A percentile compares a stretch with the other conserved stretches of the same genome.
These are phyloP conservation scores for Etheostoma cragini DNA, from an alignment of 2,113 vertebrate species.

Conservation along the genomic window DNA sequence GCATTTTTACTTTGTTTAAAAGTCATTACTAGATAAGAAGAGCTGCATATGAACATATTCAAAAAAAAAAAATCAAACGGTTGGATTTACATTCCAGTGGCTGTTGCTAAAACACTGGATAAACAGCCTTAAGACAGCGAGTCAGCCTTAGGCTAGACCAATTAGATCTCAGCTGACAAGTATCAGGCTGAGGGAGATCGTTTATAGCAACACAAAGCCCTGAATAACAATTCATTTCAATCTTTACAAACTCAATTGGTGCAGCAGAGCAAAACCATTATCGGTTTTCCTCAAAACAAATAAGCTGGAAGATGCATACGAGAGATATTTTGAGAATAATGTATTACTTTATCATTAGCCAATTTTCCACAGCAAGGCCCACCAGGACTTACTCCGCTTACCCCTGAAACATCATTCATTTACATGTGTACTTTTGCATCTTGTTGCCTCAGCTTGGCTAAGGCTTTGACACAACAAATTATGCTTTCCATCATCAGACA, in stretches of 20 bases:
- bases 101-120: conserved; percentile 54
- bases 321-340: conserved; percentile 23
- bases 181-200: conserved; percentile 42
- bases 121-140: conserved; percentile 41
- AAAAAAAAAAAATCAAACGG: conserved; percentile 26
- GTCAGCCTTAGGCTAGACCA: conserved; percentile 42
- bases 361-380: conserved; percentile 44
- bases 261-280: conserved; percentile 50
- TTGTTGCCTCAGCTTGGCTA: conserved; percentile 47
- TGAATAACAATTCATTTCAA: conserved; percentile 50
- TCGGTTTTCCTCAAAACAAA: conserved; percentile 55
- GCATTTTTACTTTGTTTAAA: conserved; percentile 42
- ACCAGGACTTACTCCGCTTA: conserved; percentile 37
- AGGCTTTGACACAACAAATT: conserved; percentile 39
- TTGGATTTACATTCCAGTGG: conserved; percentile 69
- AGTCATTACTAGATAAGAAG: conserved; percentile 34
- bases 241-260: conserved; percentile 52
- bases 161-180: conserved; percentile 55
- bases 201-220: conserved; percentile 46
- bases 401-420: conserved; percentile 39
- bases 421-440: conserved; percentile 38
- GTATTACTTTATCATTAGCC: conserved; percentile 54
- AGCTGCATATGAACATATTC: conserved; percentile 51
- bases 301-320: conserved; percentile 35
- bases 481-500: conserved; percentile 43